Evolutionary conservation across 2,888 invertebrate genomes (phyloP).

Genomic region (Nemotelus pantherinus): DNA sequence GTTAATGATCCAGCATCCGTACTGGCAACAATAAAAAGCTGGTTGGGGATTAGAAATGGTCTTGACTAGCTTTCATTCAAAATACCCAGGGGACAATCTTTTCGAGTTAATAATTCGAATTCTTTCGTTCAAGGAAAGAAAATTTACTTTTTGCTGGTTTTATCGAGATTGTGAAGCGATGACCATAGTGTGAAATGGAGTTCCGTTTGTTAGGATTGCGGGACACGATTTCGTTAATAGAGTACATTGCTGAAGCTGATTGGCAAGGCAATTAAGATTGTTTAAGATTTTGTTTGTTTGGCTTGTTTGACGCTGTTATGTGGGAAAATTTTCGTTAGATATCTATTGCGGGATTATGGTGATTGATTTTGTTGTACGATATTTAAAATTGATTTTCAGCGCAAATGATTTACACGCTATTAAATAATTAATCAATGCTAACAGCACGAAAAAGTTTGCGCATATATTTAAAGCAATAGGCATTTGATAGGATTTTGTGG

Average conservation of each 20-base stretch:
- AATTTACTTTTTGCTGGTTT: background rate
- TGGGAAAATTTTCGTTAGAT: background rate
- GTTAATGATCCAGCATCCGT: constrained; percentile 26
- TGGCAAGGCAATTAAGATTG: constrained; percentile 22
- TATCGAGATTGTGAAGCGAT: background rate
- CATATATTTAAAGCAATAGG: too few relatives aligned
- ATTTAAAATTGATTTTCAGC: constrained; percentile 1
- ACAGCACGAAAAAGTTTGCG: too few relatives aligned
- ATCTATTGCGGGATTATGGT: background rate
- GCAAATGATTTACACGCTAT: background rate
- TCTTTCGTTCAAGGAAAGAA: background rate
- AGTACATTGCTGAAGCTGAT: background rate
- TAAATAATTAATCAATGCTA: background rate
- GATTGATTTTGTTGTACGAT: background rate
- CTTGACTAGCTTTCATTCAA: background rate
- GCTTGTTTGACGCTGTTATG: background rate
- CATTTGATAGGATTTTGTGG: too few relatives aligned
- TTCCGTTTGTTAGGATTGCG: constrained; percentile 8
- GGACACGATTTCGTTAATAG: background rate
- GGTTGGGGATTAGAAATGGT: background rate
- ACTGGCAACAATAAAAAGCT: background rate
- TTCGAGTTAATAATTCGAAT: constrained; percentile 11
- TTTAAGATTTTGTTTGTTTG: constrained; percentile 30
- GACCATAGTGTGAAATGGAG: background rate
- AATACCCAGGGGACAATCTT: background rate